Evolutionary conservation across 1,140 invertebrate genomes (phyloP), one percentile per base, ranked within the genome.

Genomic region (Papilio xuthus): DNA sequence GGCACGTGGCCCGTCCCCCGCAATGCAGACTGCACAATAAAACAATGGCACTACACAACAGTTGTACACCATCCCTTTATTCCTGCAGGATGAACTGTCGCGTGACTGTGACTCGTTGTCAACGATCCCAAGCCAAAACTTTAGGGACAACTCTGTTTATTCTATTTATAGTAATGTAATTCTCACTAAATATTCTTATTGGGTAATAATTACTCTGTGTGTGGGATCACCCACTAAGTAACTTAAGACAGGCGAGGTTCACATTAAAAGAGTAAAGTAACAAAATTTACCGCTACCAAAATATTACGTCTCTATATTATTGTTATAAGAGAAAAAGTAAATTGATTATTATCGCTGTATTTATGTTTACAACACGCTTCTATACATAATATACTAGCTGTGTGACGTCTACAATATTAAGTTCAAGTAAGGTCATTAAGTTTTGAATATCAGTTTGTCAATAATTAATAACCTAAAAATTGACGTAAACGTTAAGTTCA

Each of bases 1-100:
- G 92, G 89, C 92, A 94, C 92, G 92, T 94, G 92, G 89, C 91
- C 42, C 81, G 86, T 88, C 91, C 90, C 92, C 92, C 89, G 91
- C 91, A 94, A 84, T 94, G 92, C 92, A 94, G 92, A 84, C 88
- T 90, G 89, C 90, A 93, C 90, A 92, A 93, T 92, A 92, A 93
- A 90, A 93, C 90, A 92, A 93, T 92, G 83, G 84, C 83, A 78
- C 82, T 81, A 84, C 88, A 88, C 56, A n/a, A 88, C 56, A 60
- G 85, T 91, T 88, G 85, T 91, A 85, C 87, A 87, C 85, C 88
- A 84, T 79, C 84, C 82, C 90, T 90, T 90, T 91, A 93, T 92
- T 89, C 88, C 85, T 88, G 78, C 84, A 91, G 88, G 90, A 92
- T 85, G 84, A 89, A 89, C 86, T 86, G 86, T 93, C 90, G 90